Conservation (phyloP, 1,140 invertebrate genomes). For the Pseudomyrmex flavicornis region DNA sequence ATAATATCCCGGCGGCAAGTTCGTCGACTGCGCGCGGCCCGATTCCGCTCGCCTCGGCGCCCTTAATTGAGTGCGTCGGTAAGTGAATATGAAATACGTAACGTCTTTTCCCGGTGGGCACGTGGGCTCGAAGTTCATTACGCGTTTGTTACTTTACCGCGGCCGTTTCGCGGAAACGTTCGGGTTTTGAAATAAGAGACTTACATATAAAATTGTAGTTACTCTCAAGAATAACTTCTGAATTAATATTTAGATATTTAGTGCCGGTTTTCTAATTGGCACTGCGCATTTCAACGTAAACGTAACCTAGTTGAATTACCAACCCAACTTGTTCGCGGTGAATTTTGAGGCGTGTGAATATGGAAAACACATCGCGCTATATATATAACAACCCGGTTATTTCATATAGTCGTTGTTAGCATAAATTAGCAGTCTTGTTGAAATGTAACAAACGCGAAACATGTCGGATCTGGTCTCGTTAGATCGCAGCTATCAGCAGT, state of each 20-base stretch:
- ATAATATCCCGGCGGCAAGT: slow-evolving; percentile 76
- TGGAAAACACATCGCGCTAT: neutral
- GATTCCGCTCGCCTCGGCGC: slow-evolving; percentile 9
- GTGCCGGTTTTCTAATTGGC: neutral
- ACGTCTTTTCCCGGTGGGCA: neutral
- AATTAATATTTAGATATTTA: slow-evolving; percentile 2
- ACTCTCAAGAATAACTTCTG: neutral
- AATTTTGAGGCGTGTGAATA: neutral
- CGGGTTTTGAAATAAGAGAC: neutral
- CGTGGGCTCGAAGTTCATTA: neutral
- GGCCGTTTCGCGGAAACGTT: neutral
- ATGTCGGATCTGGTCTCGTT: neutral
- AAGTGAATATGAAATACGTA: slow-evolving; percentile 65
- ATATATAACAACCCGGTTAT: slow-evolving; percentile 38
- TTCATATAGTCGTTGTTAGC: slow-evolving; percentile 36
- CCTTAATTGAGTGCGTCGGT: slow-evolving; percentile 75
- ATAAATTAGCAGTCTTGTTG: slow-evolving; percentile 62
- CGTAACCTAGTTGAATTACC: neutral
- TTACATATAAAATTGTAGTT: neutral
- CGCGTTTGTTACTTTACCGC: neutral
- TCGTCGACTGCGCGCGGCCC: slow-evolving; percentile 52
- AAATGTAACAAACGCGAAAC: slow-evolving; percentile 39
- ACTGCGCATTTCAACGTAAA: neutral
- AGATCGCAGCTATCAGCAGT: slow-evolving; percentile 61
- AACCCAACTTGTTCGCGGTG: neutral